These are phyloP conservation scores for Temnothorax ravouxi DNA, from an alignment of 2,888 invertebrate genomes.

Conservation along the genomic window DNA sequence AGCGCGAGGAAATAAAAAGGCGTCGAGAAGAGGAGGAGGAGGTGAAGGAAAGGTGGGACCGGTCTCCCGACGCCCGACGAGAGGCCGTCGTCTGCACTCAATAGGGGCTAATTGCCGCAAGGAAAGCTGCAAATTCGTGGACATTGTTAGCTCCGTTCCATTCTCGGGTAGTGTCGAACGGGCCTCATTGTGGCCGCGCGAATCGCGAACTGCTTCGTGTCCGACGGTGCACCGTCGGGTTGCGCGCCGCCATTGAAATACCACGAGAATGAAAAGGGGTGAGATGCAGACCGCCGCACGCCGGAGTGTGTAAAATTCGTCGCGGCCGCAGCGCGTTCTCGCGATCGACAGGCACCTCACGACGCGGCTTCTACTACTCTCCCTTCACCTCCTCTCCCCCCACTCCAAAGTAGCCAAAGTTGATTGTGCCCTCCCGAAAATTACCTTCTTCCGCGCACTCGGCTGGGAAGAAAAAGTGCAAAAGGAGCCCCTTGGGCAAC, in stretches of 20 bases:
- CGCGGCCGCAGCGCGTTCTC: slow-evolving; percentile 32
- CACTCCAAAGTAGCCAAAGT: not conserved
- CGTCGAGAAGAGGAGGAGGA: slow-evolving; percentile 1
- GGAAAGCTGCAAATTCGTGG: slow-evolving; percentile 76
- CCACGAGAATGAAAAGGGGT: slow-evolving; percentile 26
- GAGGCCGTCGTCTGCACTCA: slow-evolving; percentile 71
- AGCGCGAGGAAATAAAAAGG: slow-evolving; percentile 34
- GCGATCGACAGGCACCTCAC: slow-evolving; percentile 13
- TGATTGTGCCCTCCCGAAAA: slow-evolving; percentile 39
- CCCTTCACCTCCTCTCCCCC: not conserved
- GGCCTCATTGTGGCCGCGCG: slow-evolving; percentile 59
- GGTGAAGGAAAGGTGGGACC: slow-evolving; percentile 61
- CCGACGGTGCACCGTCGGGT: slow-evolving; percentile 23
- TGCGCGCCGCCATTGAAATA: slow-evolving; percentile 35
- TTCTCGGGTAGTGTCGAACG: slow-evolving; percentile 65
- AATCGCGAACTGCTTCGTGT: slow-evolving; percentile 45
- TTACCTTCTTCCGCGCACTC: slow-evolving; percentile 65
- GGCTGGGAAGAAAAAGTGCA: slow-evolving; percentile 54
- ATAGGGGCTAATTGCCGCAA: slow-evolving; percentile 77
- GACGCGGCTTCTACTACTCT: not conserved
- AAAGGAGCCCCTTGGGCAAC: not conserved
- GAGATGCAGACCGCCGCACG: not conserved
- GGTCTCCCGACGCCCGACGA: slow-evolving; percentile 55
- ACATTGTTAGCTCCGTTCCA: slow-evolving; percentile 71
- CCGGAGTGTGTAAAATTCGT: slow-evolving; percentile 21